phyloP scores from a whole-genome alignment of 1,140 invertebrate species.

The Proctacanthus coquilletti region DNA sequence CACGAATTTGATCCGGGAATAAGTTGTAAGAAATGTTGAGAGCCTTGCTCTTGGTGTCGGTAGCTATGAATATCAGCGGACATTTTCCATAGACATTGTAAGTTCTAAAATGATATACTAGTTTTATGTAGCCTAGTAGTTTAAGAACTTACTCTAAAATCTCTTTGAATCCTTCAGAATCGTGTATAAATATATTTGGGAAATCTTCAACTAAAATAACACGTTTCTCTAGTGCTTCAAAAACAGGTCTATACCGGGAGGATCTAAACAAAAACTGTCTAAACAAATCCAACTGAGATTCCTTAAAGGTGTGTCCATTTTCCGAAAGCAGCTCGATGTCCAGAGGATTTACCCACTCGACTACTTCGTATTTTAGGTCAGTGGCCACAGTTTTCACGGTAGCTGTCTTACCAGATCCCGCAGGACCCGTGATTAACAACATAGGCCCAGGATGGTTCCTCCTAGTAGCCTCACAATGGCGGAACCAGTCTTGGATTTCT shows the following conservation, averaged over 20 bases:
- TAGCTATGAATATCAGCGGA: slow-evolving; percentile 53
- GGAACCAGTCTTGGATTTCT: slow-evolving; percentile 41
- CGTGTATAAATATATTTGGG: slow-evolving; percentile 49
- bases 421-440: slow-evolving; percentile 49
- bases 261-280: slow-evolving; percentile 48
- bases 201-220: slow-evolving; percentile 57
- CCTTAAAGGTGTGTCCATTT: slow-evolving; percentile 20
- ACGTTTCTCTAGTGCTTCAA: slow-evolving; percentile 33
- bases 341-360: slow-evolving; percentile 57
- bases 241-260: slow-evolving; percentile 48
- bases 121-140: slow-evolving; percentile 2
- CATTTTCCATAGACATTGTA: slow-evolving; percentile 43
- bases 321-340: slow-evolving; percentile 31
- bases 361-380: slow-evolving; percentile 38
- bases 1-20: slow-evolving; percentile 42
- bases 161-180: slow-evolving; percentile 40
- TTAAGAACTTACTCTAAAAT: slow-evolving; percentile 42
- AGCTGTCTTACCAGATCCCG: slow-evolving; percentile 54
- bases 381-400: slow-evolving; percentile 42
- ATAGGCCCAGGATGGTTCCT: slow-evolving; percentile 34
- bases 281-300: slow-evolving; percentile 47
- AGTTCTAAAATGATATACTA: slow-evolving; percentile 34
- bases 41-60: slow-evolving; percentile 42
- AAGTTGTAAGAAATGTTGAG: slow-evolving; percentile 42
- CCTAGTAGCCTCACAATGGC: slow-evolving; percentile 16